Evolutionary conservation across 2,797 vertebrate genomes (phyloP).

Genomic region (Pygocentrus nattereri): DNA sequence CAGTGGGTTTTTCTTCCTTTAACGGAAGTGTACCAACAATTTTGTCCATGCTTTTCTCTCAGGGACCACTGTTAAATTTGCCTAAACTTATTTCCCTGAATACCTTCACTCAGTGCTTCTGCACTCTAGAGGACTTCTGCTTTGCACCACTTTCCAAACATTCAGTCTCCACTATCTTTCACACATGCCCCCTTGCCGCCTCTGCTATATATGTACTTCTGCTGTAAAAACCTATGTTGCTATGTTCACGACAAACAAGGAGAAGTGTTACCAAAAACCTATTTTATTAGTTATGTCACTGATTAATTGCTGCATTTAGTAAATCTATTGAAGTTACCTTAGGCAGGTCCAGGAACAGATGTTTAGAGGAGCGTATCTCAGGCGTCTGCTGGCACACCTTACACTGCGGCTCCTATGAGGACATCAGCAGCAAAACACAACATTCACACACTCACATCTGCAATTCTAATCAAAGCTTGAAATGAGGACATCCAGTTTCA

Average conservation of each 20-base stretch:
- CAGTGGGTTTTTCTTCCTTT: no score
- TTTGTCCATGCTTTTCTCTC: no score
- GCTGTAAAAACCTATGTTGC: background rate
- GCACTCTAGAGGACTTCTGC: background rate
- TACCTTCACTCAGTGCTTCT: no score
- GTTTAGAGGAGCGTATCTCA: conserved; percentile 85
- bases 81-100: no score
- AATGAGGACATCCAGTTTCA: background rate
- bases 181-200: background rate
- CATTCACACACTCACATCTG: background rate
- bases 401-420: conserved; percentile 88
- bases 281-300: background rate
- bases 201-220: background rate
- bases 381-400: conserved; percentile 89
- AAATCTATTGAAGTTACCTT: conserved; percentile 76
- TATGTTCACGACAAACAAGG: background rate
- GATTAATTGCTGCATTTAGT: background rate
- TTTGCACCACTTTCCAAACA: background rate
- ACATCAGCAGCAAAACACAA: background rate
- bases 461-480: background rate
- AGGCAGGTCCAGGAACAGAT: conserved; percentile 93
- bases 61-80: no score
- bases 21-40: no score
- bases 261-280: background rate
- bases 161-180: background rate